A percentile compares a stretch with the other conserved stretches of the same genome.
Conservation (phyloP, 1,140 invertebrate species). For the Chironomus tepperi region DNA sequence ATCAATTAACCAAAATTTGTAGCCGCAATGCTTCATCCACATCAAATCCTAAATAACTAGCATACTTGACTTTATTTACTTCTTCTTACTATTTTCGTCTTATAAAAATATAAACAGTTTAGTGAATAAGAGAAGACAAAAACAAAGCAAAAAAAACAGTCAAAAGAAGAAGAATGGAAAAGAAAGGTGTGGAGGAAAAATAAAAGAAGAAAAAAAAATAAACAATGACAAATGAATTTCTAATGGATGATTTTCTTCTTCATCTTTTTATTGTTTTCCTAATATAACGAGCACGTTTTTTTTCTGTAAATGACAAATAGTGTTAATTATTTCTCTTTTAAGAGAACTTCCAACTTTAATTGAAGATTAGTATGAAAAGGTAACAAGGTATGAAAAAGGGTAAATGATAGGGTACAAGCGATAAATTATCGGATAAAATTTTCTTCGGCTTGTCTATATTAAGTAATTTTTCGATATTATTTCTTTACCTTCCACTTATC, state of each 20-base stretch:
- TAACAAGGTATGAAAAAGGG: slow-evolving; percentile 8
- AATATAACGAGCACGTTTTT: slow-evolving; percentile 3
- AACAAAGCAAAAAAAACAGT: not conserved
- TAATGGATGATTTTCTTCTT: not conserved
- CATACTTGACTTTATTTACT: too few species aligned
- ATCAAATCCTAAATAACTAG: too few species aligned
- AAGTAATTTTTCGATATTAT: not conserved
- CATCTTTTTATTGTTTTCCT: not conserved
- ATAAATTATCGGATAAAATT: slow-evolving; percentile 2
- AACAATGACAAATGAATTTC: slow-evolving; percentile 14
- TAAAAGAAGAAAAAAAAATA: not conserved
- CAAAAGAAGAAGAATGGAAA: not conserved
- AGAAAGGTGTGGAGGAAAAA: not conserved
- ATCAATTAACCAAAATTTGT: too few species aligned
- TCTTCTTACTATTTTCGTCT: not conserved
- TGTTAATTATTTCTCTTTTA: slow-evolving; percentile 14
- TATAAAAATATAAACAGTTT: not conserved
- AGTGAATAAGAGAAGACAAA: not conserved
- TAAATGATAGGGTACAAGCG: not conserved
- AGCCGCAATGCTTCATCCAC: too few species aligned
- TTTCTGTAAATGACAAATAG: not conserved
- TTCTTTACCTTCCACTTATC: not conserved
- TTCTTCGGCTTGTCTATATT: not conserved
- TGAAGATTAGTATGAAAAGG: slow-evolving; percentile 2
- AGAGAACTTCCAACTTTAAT: not conserved